Conservation (phyloP, 2,113 vertebrate species). For the Lampris megalopsis region DNA sequence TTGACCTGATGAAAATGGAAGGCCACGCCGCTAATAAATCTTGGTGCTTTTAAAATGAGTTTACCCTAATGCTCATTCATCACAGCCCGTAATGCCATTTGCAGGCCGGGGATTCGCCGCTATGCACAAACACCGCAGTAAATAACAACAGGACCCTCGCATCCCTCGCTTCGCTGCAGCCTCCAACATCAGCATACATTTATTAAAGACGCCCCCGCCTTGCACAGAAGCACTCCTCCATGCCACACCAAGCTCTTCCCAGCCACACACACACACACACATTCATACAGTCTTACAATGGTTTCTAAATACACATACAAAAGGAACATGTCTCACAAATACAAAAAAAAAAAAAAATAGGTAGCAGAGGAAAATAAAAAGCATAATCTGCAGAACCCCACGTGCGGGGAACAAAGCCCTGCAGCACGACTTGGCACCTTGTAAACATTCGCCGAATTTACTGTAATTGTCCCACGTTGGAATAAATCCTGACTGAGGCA, state of each 20-base stretch:
- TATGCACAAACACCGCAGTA: conserved; percentile 98
- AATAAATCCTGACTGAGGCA: conserved; percentile 82
- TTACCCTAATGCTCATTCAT: conserved; percentile 99
- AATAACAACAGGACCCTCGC: conserved; percentile 96
- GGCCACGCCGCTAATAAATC: conserved; percentile 98
- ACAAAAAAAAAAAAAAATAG: conserved; percentile 61
- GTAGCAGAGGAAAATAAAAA: conserved; percentile 58
- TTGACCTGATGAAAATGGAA: conserved; percentile 99
- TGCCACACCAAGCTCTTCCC: conserved; percentile 78
- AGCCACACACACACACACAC: conserved; percentile 32
- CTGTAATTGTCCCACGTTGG: conserved; percentile 83
- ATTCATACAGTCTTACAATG: conserved; percentile 20
- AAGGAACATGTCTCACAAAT: conserved; percentile 44
- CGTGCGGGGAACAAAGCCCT: conserved; percentile 80
- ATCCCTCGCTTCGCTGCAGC: conserved; percentile 87
- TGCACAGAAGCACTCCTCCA: conserved; percentile 73
- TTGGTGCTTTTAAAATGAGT: conserved; percentile 99
- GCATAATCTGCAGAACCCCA: conserved; percentile 71
- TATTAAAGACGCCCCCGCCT: conserved; percentile 94
- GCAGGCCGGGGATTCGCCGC: conserved; percentile 91
- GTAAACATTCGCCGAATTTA: conserved; percentile 85
- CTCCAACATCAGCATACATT: conserved; percentile 92
- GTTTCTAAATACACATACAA: conserved; percentile 64
- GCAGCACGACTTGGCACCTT: conserved; percentile 81
- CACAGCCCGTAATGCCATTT: conserved; percentile 98